Percentiles rank a stretch among this genome's conserved stretches.
phyloP scores from a whole-genome alignment of 2,888 invertebrate genomes.

The Bombylius discolor region DNA sequence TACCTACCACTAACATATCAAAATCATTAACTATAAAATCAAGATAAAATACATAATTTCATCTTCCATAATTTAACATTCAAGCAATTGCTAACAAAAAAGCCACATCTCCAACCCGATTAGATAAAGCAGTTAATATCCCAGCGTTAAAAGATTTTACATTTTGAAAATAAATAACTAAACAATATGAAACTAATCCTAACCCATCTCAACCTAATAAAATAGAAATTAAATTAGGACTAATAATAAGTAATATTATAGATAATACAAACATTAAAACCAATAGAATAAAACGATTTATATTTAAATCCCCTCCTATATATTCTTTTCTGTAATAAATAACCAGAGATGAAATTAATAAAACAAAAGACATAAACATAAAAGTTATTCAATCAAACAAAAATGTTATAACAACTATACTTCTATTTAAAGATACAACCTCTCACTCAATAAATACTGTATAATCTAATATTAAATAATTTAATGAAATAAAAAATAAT shows the following conservation, averaged over 20 bases:
- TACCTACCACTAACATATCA: slow-evolving; percentile 35
- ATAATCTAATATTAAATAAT: slow-evolving; percentile 39
- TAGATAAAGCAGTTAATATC: slow-evolving; percentile 56
- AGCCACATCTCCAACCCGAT: slow-evolving; percentile 60
- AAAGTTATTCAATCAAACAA: slow-evolving; percentile 52
- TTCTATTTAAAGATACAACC: slow-evolving; percentile 40
- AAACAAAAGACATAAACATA: slow-evolving; percentile 50
- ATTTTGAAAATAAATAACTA: slow-evolving; percentile 45
- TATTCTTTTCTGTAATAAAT: slow-evolving; percentile 51
- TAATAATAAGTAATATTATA: slow-evolving; percentile 54
- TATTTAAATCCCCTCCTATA: slow-evolving; percentile 45
- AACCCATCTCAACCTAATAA: slow-evolving; percentile 61
- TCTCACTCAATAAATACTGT: slow-evolving; percentile 43
- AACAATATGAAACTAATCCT: slow-evolving; percentile 58
- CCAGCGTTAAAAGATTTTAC: slow-evolving; percentile 54
- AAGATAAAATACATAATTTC: slow-evolving; percentile 43
- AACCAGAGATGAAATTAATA: slow-evolving; percentile 52
- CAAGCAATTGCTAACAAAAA: slow-evolving; percentile 48
- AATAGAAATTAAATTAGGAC: slow-evolving; percentile 55
- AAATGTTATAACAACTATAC: slow-evolving; percentile 40
- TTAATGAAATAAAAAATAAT: slow-evolving; percentile 31
- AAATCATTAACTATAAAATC: slow-evolving; percentile 39
- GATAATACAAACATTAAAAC: slow-evolving; percentile 53
- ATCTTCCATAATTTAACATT: slow-evolving; percentile 43
- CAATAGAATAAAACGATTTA: slow-evolving; percentile 51